Base-by-base conservation (phyloP, 1,140 invertebrate genomes). In the Elymnias hypermnestra region DNA sequence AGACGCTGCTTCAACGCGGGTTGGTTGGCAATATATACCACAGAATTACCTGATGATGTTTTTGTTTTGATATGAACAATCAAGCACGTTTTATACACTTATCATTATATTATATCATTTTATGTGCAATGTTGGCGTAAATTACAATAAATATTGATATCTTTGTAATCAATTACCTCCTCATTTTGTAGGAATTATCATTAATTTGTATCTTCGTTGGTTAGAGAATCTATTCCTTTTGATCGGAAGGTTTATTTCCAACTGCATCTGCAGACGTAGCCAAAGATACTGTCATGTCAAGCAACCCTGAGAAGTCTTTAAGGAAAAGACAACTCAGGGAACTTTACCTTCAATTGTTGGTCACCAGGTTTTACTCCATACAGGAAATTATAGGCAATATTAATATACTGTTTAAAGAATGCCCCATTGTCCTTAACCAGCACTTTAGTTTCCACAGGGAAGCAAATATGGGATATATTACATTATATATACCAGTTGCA, bases 311-410 rank as follows among this genome's bases (percentile, higher is more conserved):
- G 53, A 87, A 82, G 56, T 77, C 72, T 73, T 84, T 86, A 1
- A 84, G 86, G 10, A n/a, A 87, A 71, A 53, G 71, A 74, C 50
- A 87, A 51, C 41, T 87, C 83, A 12, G 86, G 86, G 54, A 87
- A 83, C 57, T 86, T 84, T 23, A 87, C 60, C 61, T 85, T 83
- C 31, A 82, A 66, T 51, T 87, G 82, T 9, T 84, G 83, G 48
- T 87, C 86, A 5, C 86, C 86, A 2, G 86, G 86, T 70, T 87
- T 87, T 40, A 87, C 86, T 87, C 91, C 92, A 81, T 91, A 90
- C 19, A 91, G 65, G 59, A 93, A 94, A 68, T 93, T 93, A 66
- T 92, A 92, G n/a, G 87, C 88, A 68, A 93, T 90, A 48, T 89
- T 89, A 2, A 88, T 67, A 65, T 92, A 92, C 61, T 90, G 88